Percentiles rank a stretch among this genome's conserved stretches.
phyloP scores from a whole-genome alignment of 2,888 invertebrate species.

The Bursaphelenchus okinawaensis region DNA sequence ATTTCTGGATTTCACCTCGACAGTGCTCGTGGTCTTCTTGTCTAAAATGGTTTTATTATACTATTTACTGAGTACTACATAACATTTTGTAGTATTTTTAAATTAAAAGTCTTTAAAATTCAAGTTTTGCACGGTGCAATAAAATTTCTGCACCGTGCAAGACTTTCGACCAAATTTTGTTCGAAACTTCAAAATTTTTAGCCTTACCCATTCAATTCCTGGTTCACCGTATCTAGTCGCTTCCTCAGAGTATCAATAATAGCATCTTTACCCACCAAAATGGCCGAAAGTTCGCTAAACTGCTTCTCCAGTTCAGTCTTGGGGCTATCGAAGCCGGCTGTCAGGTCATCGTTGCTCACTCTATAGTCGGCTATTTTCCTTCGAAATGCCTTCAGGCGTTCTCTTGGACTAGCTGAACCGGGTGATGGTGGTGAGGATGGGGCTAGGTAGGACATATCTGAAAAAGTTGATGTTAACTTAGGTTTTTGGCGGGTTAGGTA shows the following conservation, averaged over 20 bases:
- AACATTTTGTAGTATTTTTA: no score
- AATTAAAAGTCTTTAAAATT: background rate
- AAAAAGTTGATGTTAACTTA: no score
- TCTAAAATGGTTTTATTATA: no score
- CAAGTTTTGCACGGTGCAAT: no score
- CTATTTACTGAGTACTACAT: no score
- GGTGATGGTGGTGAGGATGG: background rate
- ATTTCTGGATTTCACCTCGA: background rate
- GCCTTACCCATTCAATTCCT: slow-evolving; percentile 6
- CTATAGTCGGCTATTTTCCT: background rate
- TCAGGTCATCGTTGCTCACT: slow-evolving; percentile 4
- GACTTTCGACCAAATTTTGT: no score
- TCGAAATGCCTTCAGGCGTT: background rate
- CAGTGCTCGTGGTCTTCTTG: background rate
- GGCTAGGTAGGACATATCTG: background rate
- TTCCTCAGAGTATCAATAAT: slow-evolving; percentile 6
- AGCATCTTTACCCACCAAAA: slow-evolving; percentile 8
- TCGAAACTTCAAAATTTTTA: no score
- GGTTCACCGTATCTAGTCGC: slow-evolving; percentile 1
- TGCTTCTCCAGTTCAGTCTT: slow-evolving; percentile 7
- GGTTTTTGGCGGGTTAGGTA: no score
- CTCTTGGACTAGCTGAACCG: background rate
- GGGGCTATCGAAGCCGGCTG: background rate
- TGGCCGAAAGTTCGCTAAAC: slow-evolving; percentile 5
- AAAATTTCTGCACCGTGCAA: no score